These are phyloP conservation scores for Arothron firmamentum DNA, from an alignment of 2,113 vertebrate genomes.

Conservation along the genomic window DNA sequence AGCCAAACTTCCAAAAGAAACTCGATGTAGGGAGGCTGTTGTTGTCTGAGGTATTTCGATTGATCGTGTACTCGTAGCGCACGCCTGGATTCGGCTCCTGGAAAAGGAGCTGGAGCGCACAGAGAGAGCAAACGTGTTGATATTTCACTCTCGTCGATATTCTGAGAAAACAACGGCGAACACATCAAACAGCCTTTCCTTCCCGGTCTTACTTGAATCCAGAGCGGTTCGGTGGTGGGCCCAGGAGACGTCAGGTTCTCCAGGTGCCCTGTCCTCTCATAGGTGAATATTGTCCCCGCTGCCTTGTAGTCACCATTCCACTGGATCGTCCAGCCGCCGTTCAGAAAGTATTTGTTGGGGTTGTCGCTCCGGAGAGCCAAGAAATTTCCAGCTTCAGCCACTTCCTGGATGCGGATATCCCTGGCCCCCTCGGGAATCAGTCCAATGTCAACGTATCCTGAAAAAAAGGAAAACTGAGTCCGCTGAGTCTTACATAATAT, in stretches of 20 bases:
- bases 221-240: constrained; percentile 86
- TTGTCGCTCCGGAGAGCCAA: constrained; percentile 85
- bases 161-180: too few relatives aligned
- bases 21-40: constrained; percentile 40
- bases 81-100: constrained; percentile 91
- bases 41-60: constrained; percentile 52
- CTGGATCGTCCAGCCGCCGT: constrained; percentile 93
- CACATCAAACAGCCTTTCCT: background rate
- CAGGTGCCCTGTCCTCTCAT: constrained; percentile 81
- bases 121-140: too few relatives aligned
- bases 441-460: constrained; percentile 92
- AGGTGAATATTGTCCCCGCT: constrained; percentile 91
- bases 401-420: constrained; percentile 86
- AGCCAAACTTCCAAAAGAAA: constrained; percentile 86
- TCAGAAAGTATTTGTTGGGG: constrained; percentile 88
- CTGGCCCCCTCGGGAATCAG: constrained; percentile 87
- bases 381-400: constrained; percentile 88
- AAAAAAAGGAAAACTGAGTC: background rate
- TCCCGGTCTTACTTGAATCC: constrained; percentile 85
- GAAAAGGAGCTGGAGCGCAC: constrained; percentile 79
- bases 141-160: too few relatives aligned
- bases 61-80: constrained; percentile 90
- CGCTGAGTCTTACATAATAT: background rate
- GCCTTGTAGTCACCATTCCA: constrained; percentile 91
- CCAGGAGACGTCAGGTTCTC: constrained; percentile 93